Conservation (phyloP, 2,888 invertebrate genomes). For the Pammene fasciana region DNA sequence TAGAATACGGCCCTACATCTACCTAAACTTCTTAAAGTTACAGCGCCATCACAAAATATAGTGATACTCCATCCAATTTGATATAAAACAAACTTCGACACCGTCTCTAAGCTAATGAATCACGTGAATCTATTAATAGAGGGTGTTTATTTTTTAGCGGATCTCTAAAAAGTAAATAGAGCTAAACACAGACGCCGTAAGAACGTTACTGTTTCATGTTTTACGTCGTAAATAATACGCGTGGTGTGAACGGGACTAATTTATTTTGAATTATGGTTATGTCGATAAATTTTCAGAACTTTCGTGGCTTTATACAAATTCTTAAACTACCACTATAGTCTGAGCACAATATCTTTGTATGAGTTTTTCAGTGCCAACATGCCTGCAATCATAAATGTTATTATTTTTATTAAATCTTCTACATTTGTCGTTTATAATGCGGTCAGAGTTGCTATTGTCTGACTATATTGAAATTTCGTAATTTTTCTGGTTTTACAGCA, state of each 20-base stretch:
- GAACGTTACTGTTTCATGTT: slow-evolving; percentile 17
- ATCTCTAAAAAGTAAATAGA: slow-evolving; percentile 24
- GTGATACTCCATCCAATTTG: neutral
- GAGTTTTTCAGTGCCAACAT: no score
- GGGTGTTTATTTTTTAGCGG: slow-evolving; percentile 20
- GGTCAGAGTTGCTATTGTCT: no score
- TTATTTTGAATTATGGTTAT: neutral
- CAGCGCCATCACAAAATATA: no score
- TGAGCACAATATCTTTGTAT: no score
- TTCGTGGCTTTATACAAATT: neutral
- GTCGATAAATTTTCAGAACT: neutral
- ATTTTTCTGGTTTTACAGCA: no score
- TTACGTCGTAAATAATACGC: slow-evolving; percentile 8
- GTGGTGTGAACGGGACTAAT: neutral
- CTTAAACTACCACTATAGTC: neutral
- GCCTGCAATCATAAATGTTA: no score
- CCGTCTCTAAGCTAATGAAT: neutral
- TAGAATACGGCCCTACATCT: no score
- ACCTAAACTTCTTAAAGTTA: no score
- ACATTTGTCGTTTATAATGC: no score
- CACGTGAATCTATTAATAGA: slow-evolving; percentile 16
- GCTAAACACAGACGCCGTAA: slow-evolving; percentile 22
- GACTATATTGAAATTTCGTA: no score
- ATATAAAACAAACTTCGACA: no score
- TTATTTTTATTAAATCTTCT: no score